Evolutionary conservation across 2,888 invertebrate genomes (phyloP).

Genomic region (Lasioglossum marginatum): DNA sequence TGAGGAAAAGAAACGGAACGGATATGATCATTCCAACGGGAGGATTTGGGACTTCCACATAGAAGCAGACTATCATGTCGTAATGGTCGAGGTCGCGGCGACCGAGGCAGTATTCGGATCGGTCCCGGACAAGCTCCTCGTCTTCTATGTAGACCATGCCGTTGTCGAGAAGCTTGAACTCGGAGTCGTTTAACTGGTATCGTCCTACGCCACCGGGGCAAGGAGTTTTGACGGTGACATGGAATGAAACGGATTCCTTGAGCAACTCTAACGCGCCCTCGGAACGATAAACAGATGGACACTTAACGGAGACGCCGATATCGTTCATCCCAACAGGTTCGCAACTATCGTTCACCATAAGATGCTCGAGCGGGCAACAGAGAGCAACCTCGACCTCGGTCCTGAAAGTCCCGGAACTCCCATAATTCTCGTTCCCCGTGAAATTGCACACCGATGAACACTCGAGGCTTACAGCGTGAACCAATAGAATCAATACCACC

Average conservation of each 20-base stretch:
- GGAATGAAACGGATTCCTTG: constrained; percentile 40
- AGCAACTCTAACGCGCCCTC: constrained; percentile 19
- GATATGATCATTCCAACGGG: constrained; percentile 78
- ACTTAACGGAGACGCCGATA: constrained; percentile 13
- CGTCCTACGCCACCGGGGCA: constrained; percentile 46
- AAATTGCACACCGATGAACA: too few species aligned
- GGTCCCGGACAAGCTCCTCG: not conserved
- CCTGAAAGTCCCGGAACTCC: not conserved
- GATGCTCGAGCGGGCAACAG: constrained; percentile 67
- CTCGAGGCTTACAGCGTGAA: not conserved
- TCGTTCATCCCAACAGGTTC: not conserved
- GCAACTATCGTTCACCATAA: constrained; percentile 18
- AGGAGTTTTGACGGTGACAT: constrained; percentile 59
- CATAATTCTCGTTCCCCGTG: rapidly evolving
- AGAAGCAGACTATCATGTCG: constrained; percentile 68
- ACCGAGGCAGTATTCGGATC: constrained; percentile 69
- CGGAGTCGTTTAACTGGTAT: constrained; percentile 48
- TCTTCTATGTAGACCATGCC: constrained; percentile 66
- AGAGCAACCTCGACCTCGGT: constrained; percentile 50
- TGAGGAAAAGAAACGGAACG: constrained; percentile 78
- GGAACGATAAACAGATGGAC: constrained; percentile 68
- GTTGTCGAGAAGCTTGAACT: constrained; percentile 68
- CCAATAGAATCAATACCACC: not conserved
- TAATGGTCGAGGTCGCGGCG: constrained; percentile 18
- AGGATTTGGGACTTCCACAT: constrained; percentile 10